Evolutionary conservation across 2,797 vertebrate genomes (phyloP).

Genomic region (Molossus alvarezi): DNA sequence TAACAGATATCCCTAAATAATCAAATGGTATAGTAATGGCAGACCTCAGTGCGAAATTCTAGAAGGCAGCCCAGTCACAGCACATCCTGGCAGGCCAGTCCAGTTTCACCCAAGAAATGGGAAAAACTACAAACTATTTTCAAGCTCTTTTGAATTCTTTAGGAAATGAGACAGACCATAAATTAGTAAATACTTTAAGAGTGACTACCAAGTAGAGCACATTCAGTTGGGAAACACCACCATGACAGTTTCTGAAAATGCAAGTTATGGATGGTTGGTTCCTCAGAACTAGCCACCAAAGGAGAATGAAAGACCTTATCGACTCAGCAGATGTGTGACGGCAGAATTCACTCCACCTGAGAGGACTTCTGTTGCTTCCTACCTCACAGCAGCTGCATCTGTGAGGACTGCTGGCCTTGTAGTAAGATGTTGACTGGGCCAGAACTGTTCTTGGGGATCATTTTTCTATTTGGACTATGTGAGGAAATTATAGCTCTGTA

Average conservation of each 20-base stretch:
- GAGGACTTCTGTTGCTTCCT: neutral
- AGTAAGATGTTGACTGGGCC: neutral
- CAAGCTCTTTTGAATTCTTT: slow-evolving; percentile 21
- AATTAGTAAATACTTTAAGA: slow-evolving; percentile 17
- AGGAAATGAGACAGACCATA: neutral
- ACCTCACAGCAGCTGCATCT: neutral
- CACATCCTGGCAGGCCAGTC: neutral
- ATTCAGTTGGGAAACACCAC: neutral
- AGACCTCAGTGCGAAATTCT: neutral
- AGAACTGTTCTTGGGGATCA: neutral
- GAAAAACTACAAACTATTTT: slow-evolving; percentile 34
- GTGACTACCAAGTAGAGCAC: neutral
- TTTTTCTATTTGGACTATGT: slow-evolving; percentile 29
- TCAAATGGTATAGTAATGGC: neutral
- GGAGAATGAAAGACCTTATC: neutral
- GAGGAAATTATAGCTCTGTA: slow-evolving; percentile 62
- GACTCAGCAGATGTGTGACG: neutral
- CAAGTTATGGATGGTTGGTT: neutral
- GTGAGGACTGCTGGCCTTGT: neutral
- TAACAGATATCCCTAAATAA: neutral
- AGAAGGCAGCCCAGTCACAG: neutral
- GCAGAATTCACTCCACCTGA: neutral
- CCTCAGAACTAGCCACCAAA: neutral
- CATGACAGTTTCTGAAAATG: neutral
- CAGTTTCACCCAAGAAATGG: neutral